Evolutionary conservation across 1,140 invertebrate genomes (phyloP), one percentile per base, ranked within the genome.

Genomic region (Drosophila nigromelanica): DNA sequence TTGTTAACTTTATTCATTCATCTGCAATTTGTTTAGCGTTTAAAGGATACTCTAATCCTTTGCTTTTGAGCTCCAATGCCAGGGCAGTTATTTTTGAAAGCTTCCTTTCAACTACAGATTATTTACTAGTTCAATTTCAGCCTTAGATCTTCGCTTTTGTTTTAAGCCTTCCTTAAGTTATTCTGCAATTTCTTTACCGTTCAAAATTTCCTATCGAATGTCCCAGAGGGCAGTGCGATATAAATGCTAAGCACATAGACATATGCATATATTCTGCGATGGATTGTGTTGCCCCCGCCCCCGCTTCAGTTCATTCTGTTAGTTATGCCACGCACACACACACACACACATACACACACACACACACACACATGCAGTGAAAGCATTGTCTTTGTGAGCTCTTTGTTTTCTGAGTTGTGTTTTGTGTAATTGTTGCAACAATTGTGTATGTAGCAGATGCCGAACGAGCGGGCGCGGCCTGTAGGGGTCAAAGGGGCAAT

Each of bases 361-460:
- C 35, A 14, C 18, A 8, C 21, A 18, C 15, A 21, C 12, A 35
- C 40, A 45, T 11, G 15, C 11, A 42, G 52, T n/a, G 39, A 21
- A 48, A 33, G 15, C 42, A 73, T 76, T 76, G 61, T 66, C 63
- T 64, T 50, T n/a, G 21, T 55, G 40, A 42, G 43, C 42, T 69
- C 75, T 80, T 77, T 80, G 62, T 80, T 80, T 85, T 79, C 43
- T 75, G 70, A 47, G 56, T 48, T 59, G 55, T 51, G 59, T 86
- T 85, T 86, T 86, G 80, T 85, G 82, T 85, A 85, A 85, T 85
- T 85, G 80, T 77, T 85, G 73, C 80, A 85, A 85, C 80, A 85
- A 85, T 85, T 80, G 81, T 67, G 62, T 37, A 33, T 59, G 63
- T 58, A 51, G 42, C 33, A 39, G 47, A 30, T 47, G 43, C 12